Base-by-base conservation (phyloP, 2,888 invertebrate species). In the Megalurothrips usitatus region DNA sequence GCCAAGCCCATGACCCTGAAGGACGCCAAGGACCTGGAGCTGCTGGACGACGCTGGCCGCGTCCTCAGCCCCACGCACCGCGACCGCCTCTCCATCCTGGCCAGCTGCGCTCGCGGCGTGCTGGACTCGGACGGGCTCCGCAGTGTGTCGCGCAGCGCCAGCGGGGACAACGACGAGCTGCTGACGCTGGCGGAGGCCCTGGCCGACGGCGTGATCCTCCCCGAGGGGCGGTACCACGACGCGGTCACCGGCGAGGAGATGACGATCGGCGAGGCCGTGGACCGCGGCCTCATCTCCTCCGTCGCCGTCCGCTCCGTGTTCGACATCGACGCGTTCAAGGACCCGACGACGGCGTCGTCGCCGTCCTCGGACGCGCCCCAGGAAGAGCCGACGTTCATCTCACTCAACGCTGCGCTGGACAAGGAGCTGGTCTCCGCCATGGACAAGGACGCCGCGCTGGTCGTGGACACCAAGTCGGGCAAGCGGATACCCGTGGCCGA, bases 1-100 rank as follows among this genome's bases (percentile, higher is more conserved):
- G 91, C 93, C 80, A 96, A 96, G 88, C 97, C 98, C 0, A 91
- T 96, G 90, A 96, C 97, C n/a, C 89, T 99, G 52, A 95, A 96
- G 88, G 97, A 97, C 86, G 88, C 88, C 82, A 91, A 94, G 83
- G 92, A 92, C 84, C 90, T 92, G 85, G 93, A 93, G 86, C 89
- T 96, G 84, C 90, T 97, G 85, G 95, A 95, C 84, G 91, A 92
- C 80, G 88, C 88, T n/a, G 93, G 93, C 83, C 92, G 91, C 86
- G 93, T 98, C 83, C 90, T 92, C 80, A 96, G 97, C 85, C 94
- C 96, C 0, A 91, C 94, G 82, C 94, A 94, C 85, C 92, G 92
- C 84, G 89, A 91, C 8, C 92, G 92, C 85, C 88, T 96, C 75
- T 93, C 93, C 82, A 92, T 98, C 83, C 88, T 95, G 83, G 95